Evolutionary conservation across 2,888 invertebrate species (phyloP), one percentile per base, ranked within the genome.

Genomic region (Trypoxylon attenuatum): DNA sequence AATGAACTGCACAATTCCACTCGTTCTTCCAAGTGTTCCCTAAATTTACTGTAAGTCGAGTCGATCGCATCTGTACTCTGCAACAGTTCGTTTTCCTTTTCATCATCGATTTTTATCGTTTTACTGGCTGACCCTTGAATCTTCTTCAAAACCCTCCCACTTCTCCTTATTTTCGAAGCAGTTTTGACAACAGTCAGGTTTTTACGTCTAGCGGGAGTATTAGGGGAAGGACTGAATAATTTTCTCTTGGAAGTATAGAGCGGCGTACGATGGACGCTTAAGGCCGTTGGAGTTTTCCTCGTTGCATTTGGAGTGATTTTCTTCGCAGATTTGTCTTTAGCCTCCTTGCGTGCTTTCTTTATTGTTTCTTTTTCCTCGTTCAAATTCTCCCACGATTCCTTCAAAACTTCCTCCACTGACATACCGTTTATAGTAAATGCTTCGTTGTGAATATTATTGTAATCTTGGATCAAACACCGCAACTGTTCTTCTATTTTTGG

Each of bases 401-500:
- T 87, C 75, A 94, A 91, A 6, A 90, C 86, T 43, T 92, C 90
- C 2, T 90, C 81, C 1, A 94, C 87, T 5, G 91, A 89, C 58
- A 90, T 88, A 0, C 94, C 94, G 66, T 91, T 89, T 0, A 92
- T 89, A 0, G 89, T 88, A 78, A 94, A 94, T 0, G 87, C 84
- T 8, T 83, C 87, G 0, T 90, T 90, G 25, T 90, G 88, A 5
- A 84, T 86, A 4, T 8, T 49, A 49, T 82, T 78, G 52, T 81
- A 82, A 0, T 89, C 87, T 0, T 86, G 80, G 2, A 91, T 90
- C 50, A 92, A 74, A 0, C 89, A 88, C 1, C 87, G 87, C 0
- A 95, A 88, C 79, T 92, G 90, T 0, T 89, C 89, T 84, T 94
- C 94, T 38, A 94, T 90, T 87, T 93, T 92, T 0, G 95, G 94